phyloP scores from a whole-genome alignment of 1,140 invertebrate genomes.

The Drosophila arawakana region DNA sequence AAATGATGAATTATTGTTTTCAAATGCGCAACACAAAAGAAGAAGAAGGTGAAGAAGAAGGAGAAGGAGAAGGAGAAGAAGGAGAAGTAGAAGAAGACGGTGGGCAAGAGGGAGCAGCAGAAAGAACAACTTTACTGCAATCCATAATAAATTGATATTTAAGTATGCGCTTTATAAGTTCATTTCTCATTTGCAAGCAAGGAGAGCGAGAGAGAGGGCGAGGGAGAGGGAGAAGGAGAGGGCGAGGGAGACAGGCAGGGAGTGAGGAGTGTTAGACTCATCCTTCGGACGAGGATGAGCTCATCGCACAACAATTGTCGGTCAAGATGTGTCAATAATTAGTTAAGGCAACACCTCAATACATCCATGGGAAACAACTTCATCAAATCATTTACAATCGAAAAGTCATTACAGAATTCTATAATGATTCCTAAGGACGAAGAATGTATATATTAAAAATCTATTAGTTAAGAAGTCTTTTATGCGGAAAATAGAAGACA shows the following conservation, averaged over 20 bases:
- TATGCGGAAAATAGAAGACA: too few species aligned
- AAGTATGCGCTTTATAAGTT: slow-evolving; percentile 54
- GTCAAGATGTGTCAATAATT: slow-evolving; percentile 33
- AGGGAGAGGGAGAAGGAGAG: neutral
- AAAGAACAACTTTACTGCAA: slow-evolving; percentile 2
- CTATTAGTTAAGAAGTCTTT: neutral
- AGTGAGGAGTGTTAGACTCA: too few species aligned
- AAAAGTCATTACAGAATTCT: neutral
- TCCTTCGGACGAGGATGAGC: slow-evolving; percentile 4
- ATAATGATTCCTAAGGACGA: neutral
- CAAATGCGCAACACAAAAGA: slow-evolving; percentile 32
- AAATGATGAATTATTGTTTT: slow-evolving; percentile 75
- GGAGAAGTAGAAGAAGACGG: neutral
- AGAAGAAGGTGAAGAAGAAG: neutral
- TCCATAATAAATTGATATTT: slow-evolving; percentile 71
- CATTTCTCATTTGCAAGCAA: slow-evolving; percentile 26
- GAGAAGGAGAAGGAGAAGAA: neutral
- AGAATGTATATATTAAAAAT: too few species aligned
- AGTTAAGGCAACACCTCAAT: slow-evolving; percentile 18
- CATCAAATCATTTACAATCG: neutral
- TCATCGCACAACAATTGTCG: neutral
- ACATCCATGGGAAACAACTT: slow-evolving; percentile 9
- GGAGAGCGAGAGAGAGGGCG: neutral
- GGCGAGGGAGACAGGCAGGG: neutral
- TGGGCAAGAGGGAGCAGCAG: neutral